A percentile compares a stretch with the other conserved stretches of the same genome.
Evolutionary conservation across 2,888 invertebrate genomes (phyloP).

Genomic region (Eueremaeus valkanovi): DNA sequence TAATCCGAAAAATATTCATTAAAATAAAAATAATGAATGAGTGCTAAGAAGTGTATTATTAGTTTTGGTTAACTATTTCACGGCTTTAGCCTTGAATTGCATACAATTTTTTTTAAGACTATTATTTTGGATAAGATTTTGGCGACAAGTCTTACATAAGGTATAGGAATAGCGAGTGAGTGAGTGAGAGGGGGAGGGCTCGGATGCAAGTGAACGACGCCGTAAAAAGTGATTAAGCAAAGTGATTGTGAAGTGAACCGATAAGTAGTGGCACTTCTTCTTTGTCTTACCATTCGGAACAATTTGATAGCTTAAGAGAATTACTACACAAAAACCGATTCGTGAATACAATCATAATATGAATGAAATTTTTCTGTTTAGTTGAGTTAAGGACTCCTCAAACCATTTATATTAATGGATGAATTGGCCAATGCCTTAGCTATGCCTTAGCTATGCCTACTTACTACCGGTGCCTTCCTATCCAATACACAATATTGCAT

Average conservation of each 20-base stretch:
- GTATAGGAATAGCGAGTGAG: neutral
- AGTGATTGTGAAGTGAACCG: conserved; percentile 26
- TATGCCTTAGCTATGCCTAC: neutral
- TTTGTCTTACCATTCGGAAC: conserved; percentile 29
- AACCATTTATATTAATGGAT: conserved; percentile 23
- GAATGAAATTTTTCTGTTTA: conserved; percentile 18
- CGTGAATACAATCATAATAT: conserved; percentile 26
- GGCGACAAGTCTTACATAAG: conserved; percentile 7
- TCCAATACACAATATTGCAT: neutral
- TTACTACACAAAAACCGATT: conserved; percentile 20
- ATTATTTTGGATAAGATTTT: neutral
- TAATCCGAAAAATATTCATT: conserved; percentile 21
- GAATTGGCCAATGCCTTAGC: conserved; percentile 18
- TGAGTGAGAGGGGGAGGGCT: neutral
- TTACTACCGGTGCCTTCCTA: neutral
- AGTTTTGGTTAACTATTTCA: conserved; percentile 34
- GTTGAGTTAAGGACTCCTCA: neutral
- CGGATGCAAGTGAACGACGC: neutral
- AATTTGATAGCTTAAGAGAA: conserved; percentile 32
- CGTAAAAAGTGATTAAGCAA: conserved; percentile 35
- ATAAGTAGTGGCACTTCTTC: conserved; percentile 21
- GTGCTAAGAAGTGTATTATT: conserved; percentile 15
- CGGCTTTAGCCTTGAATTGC: conserved; percentile 3
- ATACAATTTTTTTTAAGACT: neutral
- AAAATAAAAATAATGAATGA: conserved; percentile 28